Evolutionary conservation across 2,888 invertebrate genomes (phyloP).

Genomic region (Electrophaes corylata): DNA sequence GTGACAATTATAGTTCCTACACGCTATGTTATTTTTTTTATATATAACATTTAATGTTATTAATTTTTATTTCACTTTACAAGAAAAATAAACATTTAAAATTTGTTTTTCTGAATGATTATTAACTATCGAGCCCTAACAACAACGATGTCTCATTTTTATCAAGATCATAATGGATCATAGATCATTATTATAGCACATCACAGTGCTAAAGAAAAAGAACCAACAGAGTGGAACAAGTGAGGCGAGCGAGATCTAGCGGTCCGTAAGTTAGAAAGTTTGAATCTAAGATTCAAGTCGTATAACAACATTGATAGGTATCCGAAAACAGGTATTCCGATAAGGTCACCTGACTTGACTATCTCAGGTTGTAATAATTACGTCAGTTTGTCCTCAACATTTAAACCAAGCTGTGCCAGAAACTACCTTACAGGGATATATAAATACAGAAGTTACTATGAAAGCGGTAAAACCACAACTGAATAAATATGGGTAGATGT

Average conservation of each 20-base stretch:
- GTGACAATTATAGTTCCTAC: too few relatives aligned
- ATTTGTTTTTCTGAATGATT: too few relatives aligned
- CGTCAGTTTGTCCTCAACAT: slow-evolving; percentile 50
- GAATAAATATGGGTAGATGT: background rate
- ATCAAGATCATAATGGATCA: background rate
- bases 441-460: slow-evolving; percentile 10
- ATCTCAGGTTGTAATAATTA: slow-evolving; percentile 26
- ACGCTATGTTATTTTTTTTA: too few relatives aligned
- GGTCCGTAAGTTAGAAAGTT: slow-evolving; percentile 17
- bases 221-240: background rate
- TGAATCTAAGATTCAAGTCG: slow-evolving; percentile 13
- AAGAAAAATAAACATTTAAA: too few relatives aligned
- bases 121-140: too few relatives aligned
- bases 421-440: slow-evolving; percentile 44
- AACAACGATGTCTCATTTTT: too few relatives aligned
- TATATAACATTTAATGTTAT: too few relatives aligned
- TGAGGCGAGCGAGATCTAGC: background rate
- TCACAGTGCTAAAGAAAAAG: background rate
- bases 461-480: slow-evolving; percentile 2
- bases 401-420: slow-evolving; percentile 44
- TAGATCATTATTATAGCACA: background rate
- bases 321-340: slow-evolving; percentile 22
- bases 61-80: too few relatives aligned
- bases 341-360: slow-evolving; percentile 26
- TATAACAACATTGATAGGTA: slow-evolving; percentile 9